Evolutionary conservation across 2,113 vertebrate species (phyloP), one percentile per base, ranked within the genome.

Genomic region (Stigmatopora argus): DNA sequence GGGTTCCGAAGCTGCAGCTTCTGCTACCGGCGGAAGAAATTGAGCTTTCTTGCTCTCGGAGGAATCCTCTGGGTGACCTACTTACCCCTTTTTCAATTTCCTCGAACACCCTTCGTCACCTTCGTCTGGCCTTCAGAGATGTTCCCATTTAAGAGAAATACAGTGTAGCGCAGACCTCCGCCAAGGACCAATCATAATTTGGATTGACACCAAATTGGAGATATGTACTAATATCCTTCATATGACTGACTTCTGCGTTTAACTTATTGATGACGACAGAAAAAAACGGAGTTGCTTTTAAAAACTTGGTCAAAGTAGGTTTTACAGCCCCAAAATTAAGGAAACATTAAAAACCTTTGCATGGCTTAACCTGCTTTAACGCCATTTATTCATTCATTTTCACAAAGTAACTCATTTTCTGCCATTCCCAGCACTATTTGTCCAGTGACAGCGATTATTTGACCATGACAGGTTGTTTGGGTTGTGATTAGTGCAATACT

Each of bases 1-100:
- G 81, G 80, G 79, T 77, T 61, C 31, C 60, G 23, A 80, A 78
- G 81, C 73, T 67, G 82, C 75, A 85, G 75, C 83, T 45, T 74
- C 69, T 75, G 82, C 78, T 86, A 75, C 84, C 70, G 65, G 69
- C 65, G 52, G 23, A 71, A 78, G 71, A 81, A 78, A 58, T 69
- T 8, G 70, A 72, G 66, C 70, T 68, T 79, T 70, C 78, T 74
- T 72, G 65, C 61, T 69, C 59, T 64, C 44, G 35, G 38, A 18
- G 66, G 69, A 73, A 67, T 65, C 64, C 68, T 72, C 73, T 74
- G 75, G 76, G 80, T 69, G 62, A 80, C 66, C 34, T 56, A 74
- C 31, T 69, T 79, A 78, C 69, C 81, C 69, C 18, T 64, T 79
- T 74, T 71, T 66, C 66, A 78, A 64, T 73, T 62, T 61, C 59